Base-by-base conservation (phyloP, 2,113 vertebrate species). In the Stomatorhinus ivindoensis region DNA sequence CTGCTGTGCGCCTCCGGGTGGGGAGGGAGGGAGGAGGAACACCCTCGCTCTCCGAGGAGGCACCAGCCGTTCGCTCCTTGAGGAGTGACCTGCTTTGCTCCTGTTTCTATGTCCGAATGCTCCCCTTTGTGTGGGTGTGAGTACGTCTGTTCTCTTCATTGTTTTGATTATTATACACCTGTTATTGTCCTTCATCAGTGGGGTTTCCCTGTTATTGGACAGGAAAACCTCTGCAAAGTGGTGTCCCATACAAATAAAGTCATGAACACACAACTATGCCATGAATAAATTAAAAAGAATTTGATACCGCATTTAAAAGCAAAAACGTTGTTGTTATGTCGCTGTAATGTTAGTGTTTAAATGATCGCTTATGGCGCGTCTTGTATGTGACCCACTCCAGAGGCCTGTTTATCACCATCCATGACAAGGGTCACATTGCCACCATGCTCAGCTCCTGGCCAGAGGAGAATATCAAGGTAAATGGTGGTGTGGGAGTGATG, bases 381-480 rank as follows among this genome's bases (percentile, higher is more conserved):
- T 91, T 76, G 88, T 42, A 86, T 85, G 65, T 92, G 8, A 21
- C 24, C 89, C 86, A 27, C 93, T 95, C 93, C 90, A 97, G 96
- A 91, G 98, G 98, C 13, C 95, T 99, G 90, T 99, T 99, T 92
- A 99, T 99, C 93, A 99, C 98, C 92, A 97, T 99, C 93, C 98
- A 99, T 76, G 98, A 99, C 92, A 97, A 95, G 93, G 98, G 98
- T 55, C 98, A 99, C 93, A 96, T 99, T 87, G 96, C 97, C 92
- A 97, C 97, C 69, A 94, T 99, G 97, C 96, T 99, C 86, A 97
- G 98, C 94, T 98, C 98, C 89, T 99, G 98, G 98, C 98, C 98
- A 53, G 97, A 97, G 93, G 97, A 98, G 86, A 89, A 98, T 92
- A 97, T 99, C 91, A 99, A 98, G 97, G 98, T 99, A 94, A 53